These are phyloP conservation scores for Drosophila sp. DNA, from an alignment of 1,140 invertebrate genomes.

Conservation along the genomic window DNA sequence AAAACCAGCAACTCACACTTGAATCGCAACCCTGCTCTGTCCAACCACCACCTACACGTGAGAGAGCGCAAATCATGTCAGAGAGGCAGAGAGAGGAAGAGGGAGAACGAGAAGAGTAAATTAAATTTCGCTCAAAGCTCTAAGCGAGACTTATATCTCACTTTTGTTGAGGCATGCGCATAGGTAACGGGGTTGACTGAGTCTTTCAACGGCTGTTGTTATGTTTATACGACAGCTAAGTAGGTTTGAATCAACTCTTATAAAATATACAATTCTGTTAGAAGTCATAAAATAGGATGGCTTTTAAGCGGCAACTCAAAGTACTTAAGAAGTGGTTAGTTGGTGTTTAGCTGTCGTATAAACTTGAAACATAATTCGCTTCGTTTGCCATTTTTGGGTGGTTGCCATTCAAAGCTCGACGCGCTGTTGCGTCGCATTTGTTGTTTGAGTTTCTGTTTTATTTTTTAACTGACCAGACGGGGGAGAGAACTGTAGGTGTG, in stretches of 20 bases:
- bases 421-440: constrained; percentile 72
- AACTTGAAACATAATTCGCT: not conserved
- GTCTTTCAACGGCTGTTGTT: constrained; percentile 18
- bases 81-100: not conserved
- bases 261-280: too few species aligned
- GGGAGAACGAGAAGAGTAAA: constrained; percentile 8
- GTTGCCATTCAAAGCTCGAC: constrained; percentile 51
- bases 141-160: constrained; percentile 28
- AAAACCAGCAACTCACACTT: constrained; percentile 52
- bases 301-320: too few species aligned
- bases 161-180: constrained; percentile 24
- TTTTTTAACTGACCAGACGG: constrained; percentile 30
- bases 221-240: too few species aligned
- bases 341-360: too few species aligned
- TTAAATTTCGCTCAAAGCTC: constrained; percentile 9
- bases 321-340: too few species aligned
- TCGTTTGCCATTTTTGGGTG: constrained; percentile 78
- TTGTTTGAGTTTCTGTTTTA: constrained; percentile 41
- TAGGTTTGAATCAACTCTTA: too few species aligned
- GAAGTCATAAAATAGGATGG: too few species aligned
- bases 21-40: constrained; percentile 17
- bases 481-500: constrained; percentile 30
- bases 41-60: constrained; percentile 41
- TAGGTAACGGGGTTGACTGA: constrained; percentile 36
- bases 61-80: constrained; percentile 30